phyloP scores from a whole-genome alignment of 1,140 invertebrate species.

The Metaphire vulgaris region DNA sequence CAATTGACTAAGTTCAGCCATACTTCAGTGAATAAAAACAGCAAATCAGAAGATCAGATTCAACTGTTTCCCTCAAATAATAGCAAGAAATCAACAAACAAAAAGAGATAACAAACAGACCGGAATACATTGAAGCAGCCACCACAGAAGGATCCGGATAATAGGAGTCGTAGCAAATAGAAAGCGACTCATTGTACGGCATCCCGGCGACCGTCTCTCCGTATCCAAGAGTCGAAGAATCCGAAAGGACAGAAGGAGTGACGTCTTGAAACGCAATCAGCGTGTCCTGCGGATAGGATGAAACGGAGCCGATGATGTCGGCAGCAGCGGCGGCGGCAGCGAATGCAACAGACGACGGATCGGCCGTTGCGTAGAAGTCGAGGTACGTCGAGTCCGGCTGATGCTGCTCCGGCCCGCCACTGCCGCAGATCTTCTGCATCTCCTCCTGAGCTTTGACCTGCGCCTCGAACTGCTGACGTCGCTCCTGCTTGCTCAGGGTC shows the following conservation, averaged over 20 bases:
- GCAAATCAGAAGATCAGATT: too few relatives aligned
- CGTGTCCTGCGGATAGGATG: background rate
- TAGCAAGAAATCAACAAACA: too few relatives aligned
- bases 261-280: background rate
- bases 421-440: slow-evolving; percentile 37
- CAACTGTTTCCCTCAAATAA: too few relatives aligned
- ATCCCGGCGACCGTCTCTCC: background rate
- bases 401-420: slow-evolving; percentile 33
- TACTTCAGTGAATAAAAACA: too few relatives aligned
- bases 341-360: background rate
- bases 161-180: background rate
- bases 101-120: too few relatives aligned
- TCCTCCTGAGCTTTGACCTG: slow-evolving; percentile 63
- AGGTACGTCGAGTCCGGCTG: background rate
- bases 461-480: slow-evolving; percentile 68
- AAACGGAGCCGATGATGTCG: background rate
- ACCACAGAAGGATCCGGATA: background rate
- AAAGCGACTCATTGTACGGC: background rate
- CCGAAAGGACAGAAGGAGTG: background rate
- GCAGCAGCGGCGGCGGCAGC: background rate
- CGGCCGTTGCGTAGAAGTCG: background rate
- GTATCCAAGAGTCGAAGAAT: background rate
- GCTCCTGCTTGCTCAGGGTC: slow-evolving; percentile 62
- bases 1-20: too few relatives aligned
- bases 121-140: too few relatives aligned